These are phyloP conservation scores for Yponomeuta cagnagella DNA, from an alignment of 2,888 invertebrate genomes.

Conservation along the genomic window DNA sequence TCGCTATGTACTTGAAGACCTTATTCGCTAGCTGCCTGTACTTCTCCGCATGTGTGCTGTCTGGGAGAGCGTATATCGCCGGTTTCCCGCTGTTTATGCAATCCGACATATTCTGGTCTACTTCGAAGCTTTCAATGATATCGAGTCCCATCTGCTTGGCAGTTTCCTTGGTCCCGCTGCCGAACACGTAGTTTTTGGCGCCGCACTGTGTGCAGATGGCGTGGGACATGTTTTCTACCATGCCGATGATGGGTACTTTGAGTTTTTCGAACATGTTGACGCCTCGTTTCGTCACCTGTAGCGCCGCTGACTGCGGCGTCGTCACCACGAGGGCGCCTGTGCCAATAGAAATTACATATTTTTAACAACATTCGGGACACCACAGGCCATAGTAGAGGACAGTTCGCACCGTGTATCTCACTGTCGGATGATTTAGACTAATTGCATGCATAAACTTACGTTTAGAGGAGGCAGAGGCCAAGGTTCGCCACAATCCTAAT, in stretches of 20 bases:
- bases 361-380: too few relatives aligned
- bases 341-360: constrained; percentile 21
- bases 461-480: too few relatives aligned
- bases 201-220: constrained; percentile 87
- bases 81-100: constrained; percentile 85
- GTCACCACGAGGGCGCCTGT: constrained; percentile 91
- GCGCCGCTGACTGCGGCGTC: constrained; percentile 92
- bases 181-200: constrained; percentile 83
- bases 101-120: constrained; percentile 81
- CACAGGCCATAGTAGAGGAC: too few relatives aligned
- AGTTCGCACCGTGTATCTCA: too few relatives aligned
- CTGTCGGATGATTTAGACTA: too few relatives aligned
- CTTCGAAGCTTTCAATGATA: constrained; percentile 83
- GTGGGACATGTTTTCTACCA: constrained; percentile 93
- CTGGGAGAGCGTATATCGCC: constrained; percentile 80
- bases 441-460: too few relatives aligned
- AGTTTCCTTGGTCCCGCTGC: constrained; percentile 77
- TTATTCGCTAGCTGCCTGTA: constrained; percentile 62
- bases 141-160: constrained; percentile 79
- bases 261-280: constrained; percentile 92
- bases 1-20: constrained; percentile 61
- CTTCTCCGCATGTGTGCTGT: constrained; percentile 68
- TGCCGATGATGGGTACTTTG: constrained; percentile 87
- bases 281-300: constrained; percentile 90
- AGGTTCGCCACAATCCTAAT: too few relatives aligned